Evolutionary conservation across 2,888 invertebrate genomes (phyloP), one percentile per base, ranked within the genome.

Genomic region (Trachelus tabidus): DNA sequence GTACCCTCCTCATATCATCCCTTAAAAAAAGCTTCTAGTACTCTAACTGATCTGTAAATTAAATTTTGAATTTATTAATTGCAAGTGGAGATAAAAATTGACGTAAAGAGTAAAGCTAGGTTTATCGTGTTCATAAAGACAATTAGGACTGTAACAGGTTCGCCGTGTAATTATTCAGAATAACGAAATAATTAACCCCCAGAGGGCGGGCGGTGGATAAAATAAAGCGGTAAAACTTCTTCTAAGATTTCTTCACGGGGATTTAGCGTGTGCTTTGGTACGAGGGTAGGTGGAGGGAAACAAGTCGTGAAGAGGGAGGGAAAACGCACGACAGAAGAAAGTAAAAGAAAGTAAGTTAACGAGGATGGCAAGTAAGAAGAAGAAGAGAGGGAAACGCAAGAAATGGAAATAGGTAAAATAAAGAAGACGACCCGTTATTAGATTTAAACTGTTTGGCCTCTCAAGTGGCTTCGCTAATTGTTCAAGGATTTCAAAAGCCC

Each of bases 361-460:
- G 15, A 40, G 40, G 40, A 40, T 40, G 40, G 15, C 15, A 40
- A 40, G 15, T 40, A 40, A n/a, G n/a, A 40, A 40, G 6, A 15
- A 15, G 15, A 40, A 40, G 1, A 6, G 4, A 40, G 40, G 40
- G 0, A 40, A 40, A 40, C 40, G 33, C n/a, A 71, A 77, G 75
- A 68, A 74, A 80, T 40, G 76, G 73, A 76, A 75, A 77, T 75
- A 74, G 79, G n/a, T 33, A 35, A 69, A 68, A 77, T 77, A 76
- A 79, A 79, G 80, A 82, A 82, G 85, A 76, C 79, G 79, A 76
- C 75, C 71, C 79, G 85, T 87, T 87, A 87, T 88, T 87, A 87
- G 82, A 88, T 88, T 87, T 84, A 85, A 88, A 87, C 84, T 83
- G 87, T 86, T 86, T 85, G 84, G 82, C 79, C 82, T 82, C 80